Percentiles rank a stretch among this genome's conserved stretches.
Conservation (phyloP, 2,113 vertebrate species). For the Felis chaus region DNA sequence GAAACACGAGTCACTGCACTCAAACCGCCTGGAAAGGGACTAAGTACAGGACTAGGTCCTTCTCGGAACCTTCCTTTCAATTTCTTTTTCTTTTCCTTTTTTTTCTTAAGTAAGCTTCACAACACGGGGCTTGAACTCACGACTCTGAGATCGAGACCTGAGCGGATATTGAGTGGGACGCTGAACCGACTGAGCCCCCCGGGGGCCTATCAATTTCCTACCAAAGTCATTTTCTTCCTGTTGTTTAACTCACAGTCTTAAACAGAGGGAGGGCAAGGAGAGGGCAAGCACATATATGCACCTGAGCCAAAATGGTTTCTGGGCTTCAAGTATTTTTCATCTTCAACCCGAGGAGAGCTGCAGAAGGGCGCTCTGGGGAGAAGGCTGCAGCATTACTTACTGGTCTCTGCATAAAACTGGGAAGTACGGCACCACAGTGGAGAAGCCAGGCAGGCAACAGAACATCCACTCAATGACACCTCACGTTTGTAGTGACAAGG, state of each 20-base stretch:
- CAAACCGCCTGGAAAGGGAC: background rate
- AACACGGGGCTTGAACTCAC: no score
- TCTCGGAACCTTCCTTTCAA: background rate
- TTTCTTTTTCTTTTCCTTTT: background rate
- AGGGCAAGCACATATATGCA: rapidly evolving
- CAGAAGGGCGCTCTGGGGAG: background rate
- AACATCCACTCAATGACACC: background rate
- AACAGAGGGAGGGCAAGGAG: background rate
- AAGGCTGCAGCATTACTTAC: background rate
- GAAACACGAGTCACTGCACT: background rate
- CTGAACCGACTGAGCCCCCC: no score
- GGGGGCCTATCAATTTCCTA: background rate
- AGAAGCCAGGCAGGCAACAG: background rate
- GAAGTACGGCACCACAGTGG: background rate
- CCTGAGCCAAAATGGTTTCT: background rate
- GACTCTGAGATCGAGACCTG: no score
- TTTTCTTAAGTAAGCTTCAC: no score
- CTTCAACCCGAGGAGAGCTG: background rate
- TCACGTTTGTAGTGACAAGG: background rate
- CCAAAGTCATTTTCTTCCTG: background rate
- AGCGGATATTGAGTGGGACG: no score
- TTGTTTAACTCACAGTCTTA: background rate
- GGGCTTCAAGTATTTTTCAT: background rate
- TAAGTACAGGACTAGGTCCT: background rate
- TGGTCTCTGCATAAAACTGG: background rate